These are phyloP conservation scores for Acromyrmex charruanus DNA, from an alignment of 1,140 invertebrate genomes.

Conservation along the genomic window DNA sequence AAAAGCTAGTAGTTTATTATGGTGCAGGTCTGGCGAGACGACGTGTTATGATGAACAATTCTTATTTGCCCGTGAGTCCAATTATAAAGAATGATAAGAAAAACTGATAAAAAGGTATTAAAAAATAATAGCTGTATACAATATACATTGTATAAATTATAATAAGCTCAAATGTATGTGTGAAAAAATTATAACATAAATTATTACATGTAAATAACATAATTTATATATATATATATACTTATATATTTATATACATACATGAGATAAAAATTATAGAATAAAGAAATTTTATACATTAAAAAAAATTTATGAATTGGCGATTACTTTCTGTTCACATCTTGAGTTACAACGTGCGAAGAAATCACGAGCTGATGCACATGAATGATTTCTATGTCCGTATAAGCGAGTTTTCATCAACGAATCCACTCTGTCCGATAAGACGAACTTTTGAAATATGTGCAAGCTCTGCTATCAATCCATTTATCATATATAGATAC, in stretches of 20 bases:
- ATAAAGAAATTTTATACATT: not conserved
- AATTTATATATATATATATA: not conserved
- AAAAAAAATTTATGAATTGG: not conserved
- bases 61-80: not conserved
- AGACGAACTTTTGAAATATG: slow-evolving; percentile 9
- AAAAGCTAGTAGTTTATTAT: slow-evolving; percentile 7
- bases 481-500: not conserved
- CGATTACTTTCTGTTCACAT: not conserved
- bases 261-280: not conserved
- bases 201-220: too few species aligned
- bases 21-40: not conserved
- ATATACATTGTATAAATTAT: not conserved
- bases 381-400: not conserved
- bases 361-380: not conserved
- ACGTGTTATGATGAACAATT: slow-evolving; percentile 15
- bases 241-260: not conserved
- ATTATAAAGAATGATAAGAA: not conserved
- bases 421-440: slow-evolving; percentile 6
- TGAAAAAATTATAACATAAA: too few species aligned
- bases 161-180: too few species aligned
- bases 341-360: not conserved
- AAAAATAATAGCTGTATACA: not conserved
- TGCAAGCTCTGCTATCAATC: not conserved
- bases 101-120: not conserved
- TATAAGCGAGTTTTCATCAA: slow-evolving; percentile 20